Conservation (phyloP, 53 echinoderm and acorn worm genomes). For the Luidia sarsii region DNA sequence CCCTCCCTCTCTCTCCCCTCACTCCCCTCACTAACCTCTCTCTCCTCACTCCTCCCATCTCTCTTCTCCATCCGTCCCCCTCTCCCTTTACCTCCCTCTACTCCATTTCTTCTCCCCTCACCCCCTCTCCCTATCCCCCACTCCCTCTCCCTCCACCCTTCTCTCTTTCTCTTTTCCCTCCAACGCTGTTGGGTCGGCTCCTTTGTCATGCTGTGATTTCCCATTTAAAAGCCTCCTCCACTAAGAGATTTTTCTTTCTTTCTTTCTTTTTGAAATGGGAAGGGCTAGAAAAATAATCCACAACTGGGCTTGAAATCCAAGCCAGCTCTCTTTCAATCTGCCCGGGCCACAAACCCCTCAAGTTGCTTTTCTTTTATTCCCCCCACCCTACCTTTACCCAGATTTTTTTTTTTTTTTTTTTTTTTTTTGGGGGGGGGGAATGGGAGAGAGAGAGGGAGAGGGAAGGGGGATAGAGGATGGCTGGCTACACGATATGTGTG, state of each 20-base stretch:
- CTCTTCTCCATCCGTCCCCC: constrained; percentile 10
- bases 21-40: too few relatives aligned
- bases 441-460: constrained; percentile 5
- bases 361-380: constrained; percentile 29
- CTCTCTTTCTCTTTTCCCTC: too few relatives aligned
- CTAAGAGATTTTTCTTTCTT: too few relatives aligned
- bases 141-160: neutral
- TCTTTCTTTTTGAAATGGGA: neutral
- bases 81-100: neutral
- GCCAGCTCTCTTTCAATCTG: constrained; percentile 33
- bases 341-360: constrained; percentile 5
- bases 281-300: constrained; percentile 34
- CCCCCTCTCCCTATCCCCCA: constrained; percentile 30
- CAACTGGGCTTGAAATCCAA: constrained; percentile 41
- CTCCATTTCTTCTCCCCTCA: neutral
- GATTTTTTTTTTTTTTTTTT: constrained; percentile 1
- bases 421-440: neutral
- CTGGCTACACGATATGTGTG: constrained; percentile 44
- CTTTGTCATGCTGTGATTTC: constrained; percentile 55
- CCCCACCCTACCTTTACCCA: too few relatives aligned
- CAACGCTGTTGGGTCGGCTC: constrained; percentile 34
- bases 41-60: too few relatives aligned
- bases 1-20: too few relatives aligned
- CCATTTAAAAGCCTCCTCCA: constrained; percentile 50
- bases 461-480: constrained; percentile 17